Base-by-base conservation (phyloP, 2,113 vertebrate species). In the Theristicus caerulescens region DNA sequence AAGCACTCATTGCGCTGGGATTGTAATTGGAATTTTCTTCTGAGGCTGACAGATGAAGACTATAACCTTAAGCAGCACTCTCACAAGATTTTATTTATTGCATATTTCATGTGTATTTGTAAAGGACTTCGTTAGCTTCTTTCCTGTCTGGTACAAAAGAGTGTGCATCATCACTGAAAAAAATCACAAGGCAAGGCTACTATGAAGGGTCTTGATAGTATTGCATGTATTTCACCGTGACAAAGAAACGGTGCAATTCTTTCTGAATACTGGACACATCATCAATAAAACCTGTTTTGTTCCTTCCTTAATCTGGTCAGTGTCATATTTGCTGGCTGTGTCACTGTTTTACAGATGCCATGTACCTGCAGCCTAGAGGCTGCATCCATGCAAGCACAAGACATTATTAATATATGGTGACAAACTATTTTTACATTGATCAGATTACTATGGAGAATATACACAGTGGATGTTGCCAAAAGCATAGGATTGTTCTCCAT, bases 1-100 rank as follows among this genome's bases (percentile, higher is more conserved):
- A 92, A 95, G 13, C 51, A 64, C 20, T 78, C 59, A 57, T 36
- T 6, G 4, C 0, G 0, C 31, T 55, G 47, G 47, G 47, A 73
- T 52, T 90, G 38, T 59, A 92, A 95, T 24, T 90, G 42, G 34
- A 81, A 59, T 86, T 95, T 83, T 86, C 51, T 92, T 92, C 55
- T 58, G 59, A 94, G 40, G 22, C 15, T 86, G 70, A 79, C 1
- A 79, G 57, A 72, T 77, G 40, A 91, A 87, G n/a, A 58, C 26
- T 57, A 67, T n/a, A 92, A 92, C n/a, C 65, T 65, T 47, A 74
- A 69, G 62, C 25, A 90, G 57, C 73, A 55, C 12, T 72, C 84
- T 91, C 42, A 70, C 7, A 82, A 86, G 24, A 57, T 61, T 72
- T 84, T 88, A 86, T 84, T 88, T 78, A 86, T 52, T 70, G 71